phyloP scores from a whole-genome alignment of 2,888 invertebrate species.

The Patella caerulea region DNA sequence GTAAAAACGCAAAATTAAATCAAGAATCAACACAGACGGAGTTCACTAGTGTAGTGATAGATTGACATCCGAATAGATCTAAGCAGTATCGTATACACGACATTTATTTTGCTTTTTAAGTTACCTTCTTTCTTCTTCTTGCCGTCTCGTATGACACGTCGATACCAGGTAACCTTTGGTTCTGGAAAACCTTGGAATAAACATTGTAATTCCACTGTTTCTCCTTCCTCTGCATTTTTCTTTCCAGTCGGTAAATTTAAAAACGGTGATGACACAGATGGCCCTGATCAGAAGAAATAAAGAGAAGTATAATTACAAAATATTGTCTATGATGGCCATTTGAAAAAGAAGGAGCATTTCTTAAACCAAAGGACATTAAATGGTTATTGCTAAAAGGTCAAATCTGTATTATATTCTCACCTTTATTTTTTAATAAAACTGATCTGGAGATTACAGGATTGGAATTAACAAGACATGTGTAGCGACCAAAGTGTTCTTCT shows the following conservation, averaged over 20 bases:
- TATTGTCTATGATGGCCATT: too few relatives aligned
- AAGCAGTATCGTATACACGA: too few relatives aligned
- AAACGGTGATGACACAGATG: constrained; percentile 30
- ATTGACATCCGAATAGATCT: too few relatives aligned
- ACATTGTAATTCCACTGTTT: constrained; percentile 40
- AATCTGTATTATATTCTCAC: constrained; percentile 12
- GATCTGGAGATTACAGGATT: constrained; percentile 44
- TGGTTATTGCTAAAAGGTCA: too few relatives aligned
- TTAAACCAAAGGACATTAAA: too few relatives aligned
- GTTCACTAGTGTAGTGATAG: too few relatives aligned
- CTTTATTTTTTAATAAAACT: constrained; percentile 35
- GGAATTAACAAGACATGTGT: constrained; percentile 48
- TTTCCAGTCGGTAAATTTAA: constrained; percentile 23
- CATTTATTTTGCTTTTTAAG: neutral
- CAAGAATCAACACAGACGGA: too few relatives aligned
- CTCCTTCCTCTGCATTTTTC: constrained; percentile 33
- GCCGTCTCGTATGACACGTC: constrained; percentile 16
- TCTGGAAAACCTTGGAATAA: constrained; percentile 42
- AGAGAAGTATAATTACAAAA: too few relatives aligned
- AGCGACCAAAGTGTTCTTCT: constrained; percentile 41
- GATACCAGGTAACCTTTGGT: constrained; percentile 44
- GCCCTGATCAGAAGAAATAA: neutral
- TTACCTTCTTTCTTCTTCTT: constrained; percentile 33
- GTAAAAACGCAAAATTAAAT: too few relatives aligned
- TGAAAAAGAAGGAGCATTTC: too few relatives aligned